Conservation (phyloP, 2,113 vertebrate genomes). For the Mixornis gularis region DNA sequence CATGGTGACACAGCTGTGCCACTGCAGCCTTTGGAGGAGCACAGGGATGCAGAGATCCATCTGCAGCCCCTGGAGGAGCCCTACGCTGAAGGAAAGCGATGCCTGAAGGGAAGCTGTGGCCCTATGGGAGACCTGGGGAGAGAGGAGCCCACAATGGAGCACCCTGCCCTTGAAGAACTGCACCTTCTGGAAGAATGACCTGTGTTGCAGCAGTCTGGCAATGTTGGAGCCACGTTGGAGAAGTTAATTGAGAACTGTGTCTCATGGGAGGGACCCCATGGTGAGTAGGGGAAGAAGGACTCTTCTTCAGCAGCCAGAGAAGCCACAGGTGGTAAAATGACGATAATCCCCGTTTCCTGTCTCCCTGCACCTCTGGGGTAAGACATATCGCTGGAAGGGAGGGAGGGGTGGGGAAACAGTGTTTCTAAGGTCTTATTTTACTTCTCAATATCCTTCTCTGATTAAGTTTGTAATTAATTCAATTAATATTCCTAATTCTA, state of each 20-base stretch:
- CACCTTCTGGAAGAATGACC: not conserved
- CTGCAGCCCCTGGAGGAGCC: not conserved
- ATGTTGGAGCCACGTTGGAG: fast-evolving
- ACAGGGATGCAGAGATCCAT: not conserved
- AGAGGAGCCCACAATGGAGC: no score
- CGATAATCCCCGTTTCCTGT: not conserved
- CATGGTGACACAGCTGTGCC: not conserved
- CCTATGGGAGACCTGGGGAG: fast-evolving
- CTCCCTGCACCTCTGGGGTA: fast-evolving
- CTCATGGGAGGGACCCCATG: fast-evolving
- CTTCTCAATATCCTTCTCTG: not conserved
- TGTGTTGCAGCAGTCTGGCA: not conserved
- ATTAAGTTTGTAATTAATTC: not conserved
- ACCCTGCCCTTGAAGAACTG: not conserved
- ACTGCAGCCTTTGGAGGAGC: not conserved
- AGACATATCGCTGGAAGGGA: not conserved
- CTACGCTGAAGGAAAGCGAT: not conserved
- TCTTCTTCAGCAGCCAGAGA: not conserved
- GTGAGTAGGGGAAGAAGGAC: not conserved
- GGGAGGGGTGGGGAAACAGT: no score
- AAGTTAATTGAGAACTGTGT: not conserved
- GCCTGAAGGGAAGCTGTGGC: no score
- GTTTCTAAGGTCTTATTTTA: not conserved
- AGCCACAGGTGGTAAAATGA: not conserved
- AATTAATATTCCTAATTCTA: not conserved